Evolutionary conservation across 2,888 invertebrate genomes (phyloP), one percentile per base, ranked within the genome.

Genomic region (Macrophya annulata): DNA sequence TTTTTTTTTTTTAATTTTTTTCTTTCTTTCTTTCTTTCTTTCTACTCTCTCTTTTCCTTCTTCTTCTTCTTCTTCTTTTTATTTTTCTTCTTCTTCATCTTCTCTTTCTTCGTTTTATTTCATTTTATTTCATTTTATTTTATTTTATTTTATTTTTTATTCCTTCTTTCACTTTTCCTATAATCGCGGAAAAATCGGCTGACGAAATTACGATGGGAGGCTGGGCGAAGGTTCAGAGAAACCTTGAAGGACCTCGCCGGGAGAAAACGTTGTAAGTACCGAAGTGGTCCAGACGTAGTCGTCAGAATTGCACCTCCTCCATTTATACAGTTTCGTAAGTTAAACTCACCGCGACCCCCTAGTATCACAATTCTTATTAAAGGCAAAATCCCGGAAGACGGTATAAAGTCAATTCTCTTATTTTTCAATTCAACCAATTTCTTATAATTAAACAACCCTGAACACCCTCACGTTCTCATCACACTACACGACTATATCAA

Each of bases 181-280:
- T 62, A 62, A 25, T 1, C 25, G 62, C 86, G 88, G 89, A 89
- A 92, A 90, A 90, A 55, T 90, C 88, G 88, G 88, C 88, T 86
- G 85, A 83, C 84, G 86, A 85, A 86, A 86, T 31, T 31, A 31
- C 3, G 1, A 31, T 85, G 76, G 82, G 86, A 74, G 83, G 86
- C 83, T 86, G 1, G 31, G 88, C 83, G 25, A 84, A 87, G 87
- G 85, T 87, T 85, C 86, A 86, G 87, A 86, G 83, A 83, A 86
- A 86, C 84, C 85, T 85, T 72, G 72, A 76, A 71, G 77, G 62
- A 37, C 25, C 31, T 55, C 17, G 43, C 15, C 4, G 12, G 43
- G 17, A n/a, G 59, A 25, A 84, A 83, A 86, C 79, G 85, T 65
- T 62, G 74, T 45, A 48, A 45, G 45, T 48, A 76, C 48, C 76